Conservation (phyloP, 53 echinoderm and acorn worm species). For the Actinopyga echinites region DNA sequence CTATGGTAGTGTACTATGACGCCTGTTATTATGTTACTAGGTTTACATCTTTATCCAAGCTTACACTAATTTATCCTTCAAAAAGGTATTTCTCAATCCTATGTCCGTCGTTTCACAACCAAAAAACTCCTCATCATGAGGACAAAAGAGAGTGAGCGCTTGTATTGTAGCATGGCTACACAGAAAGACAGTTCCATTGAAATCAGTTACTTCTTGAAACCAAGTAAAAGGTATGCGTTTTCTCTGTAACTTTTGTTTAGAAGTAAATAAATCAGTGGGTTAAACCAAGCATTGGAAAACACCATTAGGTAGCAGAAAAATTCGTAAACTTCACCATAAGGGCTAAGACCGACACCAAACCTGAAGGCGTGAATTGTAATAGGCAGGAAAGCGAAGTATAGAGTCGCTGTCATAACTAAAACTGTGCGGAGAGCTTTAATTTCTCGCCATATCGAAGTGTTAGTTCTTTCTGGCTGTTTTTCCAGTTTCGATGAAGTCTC, state of each 20-base stretch:
- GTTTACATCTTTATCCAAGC: no score
- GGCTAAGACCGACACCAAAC: not conserved
- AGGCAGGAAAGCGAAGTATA: not conserved
- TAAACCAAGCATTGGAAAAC: constrained; percentile 14
- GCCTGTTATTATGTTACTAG: no score
- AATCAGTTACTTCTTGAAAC: not conserved
- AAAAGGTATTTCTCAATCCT: no score
- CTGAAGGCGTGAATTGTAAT: not conserved
- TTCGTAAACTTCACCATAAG: not conserved
- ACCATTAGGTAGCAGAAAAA: constrained; percentile 4
- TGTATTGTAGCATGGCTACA: no score
- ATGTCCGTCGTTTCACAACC: no score
- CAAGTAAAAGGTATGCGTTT: not conserved
- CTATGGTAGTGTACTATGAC: no score
- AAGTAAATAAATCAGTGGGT: constrained; percentile 10
- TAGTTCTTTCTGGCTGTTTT: not conserved
- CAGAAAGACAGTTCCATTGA: no score
- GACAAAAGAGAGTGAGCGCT: no score
- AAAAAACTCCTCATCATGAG: no score
- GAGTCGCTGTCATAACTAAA: not conserved
- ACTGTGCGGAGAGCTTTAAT: constrained; percentile 35
- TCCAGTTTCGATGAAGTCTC: not conserved
- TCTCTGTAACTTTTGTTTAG: constrained; percentile 15
- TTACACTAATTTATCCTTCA: no score
- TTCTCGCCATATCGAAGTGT: constrained; percentile 3